A percentile compares a stretch with the other conserved stretches of the same genome.
These are phyloP conservation scores for Lepidocolaptes lacrymiger DNA, from an alignment of 2,797 vertebrate genomes.

Conservation along the genomic window DNA sequence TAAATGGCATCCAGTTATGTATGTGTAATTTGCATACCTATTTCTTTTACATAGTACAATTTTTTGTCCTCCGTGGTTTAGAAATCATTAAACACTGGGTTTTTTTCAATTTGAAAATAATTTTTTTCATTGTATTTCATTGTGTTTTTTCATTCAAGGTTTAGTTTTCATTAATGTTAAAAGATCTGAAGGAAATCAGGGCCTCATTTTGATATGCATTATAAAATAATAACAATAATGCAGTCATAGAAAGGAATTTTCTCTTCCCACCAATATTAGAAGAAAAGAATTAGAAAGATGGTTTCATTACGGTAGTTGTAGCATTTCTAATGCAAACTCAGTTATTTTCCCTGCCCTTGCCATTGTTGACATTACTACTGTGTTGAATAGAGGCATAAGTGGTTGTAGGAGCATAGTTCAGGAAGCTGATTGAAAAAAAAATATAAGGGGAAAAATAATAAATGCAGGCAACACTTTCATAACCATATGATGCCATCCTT, in stretches of 20 bases:
- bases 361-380: background rate
- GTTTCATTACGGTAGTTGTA: background rate
- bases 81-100: background rate
- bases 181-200: background rate
- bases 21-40: background rate
- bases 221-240: background rate
- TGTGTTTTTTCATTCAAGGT: background rate
- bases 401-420: background rate
- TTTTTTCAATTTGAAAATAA: background rate
- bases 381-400: background rate
- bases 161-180: background rate
- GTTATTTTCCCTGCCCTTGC: background rate
- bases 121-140: background rate
- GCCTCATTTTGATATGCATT: background rate
- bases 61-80: background rate
- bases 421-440: background rate
- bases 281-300: background rate
- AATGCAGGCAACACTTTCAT: background rate
- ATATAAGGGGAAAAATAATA: background rate
- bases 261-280: background rate
- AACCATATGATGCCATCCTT: background rate
- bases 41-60: background rate
- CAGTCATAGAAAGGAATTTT: background rate
- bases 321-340: background rate
- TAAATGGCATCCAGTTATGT: background rate